Evolutionary conservation across 2,797 vertebrate genomes (phyloP).

Genomic region (Semotilus atromaculatus): DNA sequence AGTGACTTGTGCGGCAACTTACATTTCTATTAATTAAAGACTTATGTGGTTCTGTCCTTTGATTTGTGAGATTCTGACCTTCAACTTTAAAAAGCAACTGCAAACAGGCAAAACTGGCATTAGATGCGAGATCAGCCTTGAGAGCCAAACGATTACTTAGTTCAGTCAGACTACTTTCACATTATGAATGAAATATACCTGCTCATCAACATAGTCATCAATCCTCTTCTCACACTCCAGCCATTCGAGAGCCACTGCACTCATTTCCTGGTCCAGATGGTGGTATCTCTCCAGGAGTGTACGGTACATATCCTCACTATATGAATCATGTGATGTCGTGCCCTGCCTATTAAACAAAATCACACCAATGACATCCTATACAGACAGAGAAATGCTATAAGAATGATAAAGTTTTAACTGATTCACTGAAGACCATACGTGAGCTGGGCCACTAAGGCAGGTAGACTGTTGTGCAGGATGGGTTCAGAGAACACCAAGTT

Average conservation of each 20-base stretch:
- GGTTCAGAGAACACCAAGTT: conserved; percentile 96
- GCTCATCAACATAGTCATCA: conserved; percentile 96
- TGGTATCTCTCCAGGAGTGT: conserved; percentile 90
- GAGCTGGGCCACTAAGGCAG: conserved; percentile 90
- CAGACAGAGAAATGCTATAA: neutral
- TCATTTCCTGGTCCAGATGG: conserved; percentile 92
- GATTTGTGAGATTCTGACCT: conserved; percentile 78
- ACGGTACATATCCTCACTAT: conserved; percentile 91
- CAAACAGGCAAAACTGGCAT: conserved; percentile 25
- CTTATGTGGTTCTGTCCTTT: conserved; percentile 81
- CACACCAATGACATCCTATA: neutral
- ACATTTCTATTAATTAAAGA: conserved; percentile 84
- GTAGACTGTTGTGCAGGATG: conserved; percentile 92
- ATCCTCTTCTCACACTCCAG: conserved; percentile 97
- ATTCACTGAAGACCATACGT: conserved; percentile 78
- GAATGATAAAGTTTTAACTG: neutral
- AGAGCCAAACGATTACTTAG: neutral
- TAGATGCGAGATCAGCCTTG: neutral
- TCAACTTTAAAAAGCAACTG: conserved; percentile 83
- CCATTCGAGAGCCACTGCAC: conserved; percentile 89
- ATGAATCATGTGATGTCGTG: conserved; percentile 88
- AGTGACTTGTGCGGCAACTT: conserved; percentile 54
- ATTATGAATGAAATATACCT: conserved; percentile 77
- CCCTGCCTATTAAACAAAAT: conserved; percentile 80
- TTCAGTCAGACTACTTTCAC: neutral